Evolutionary conservation across 1,140 invertebrate genomes (phyloP).

Genomic region (Eupristina koningsbergeri): DNA sequence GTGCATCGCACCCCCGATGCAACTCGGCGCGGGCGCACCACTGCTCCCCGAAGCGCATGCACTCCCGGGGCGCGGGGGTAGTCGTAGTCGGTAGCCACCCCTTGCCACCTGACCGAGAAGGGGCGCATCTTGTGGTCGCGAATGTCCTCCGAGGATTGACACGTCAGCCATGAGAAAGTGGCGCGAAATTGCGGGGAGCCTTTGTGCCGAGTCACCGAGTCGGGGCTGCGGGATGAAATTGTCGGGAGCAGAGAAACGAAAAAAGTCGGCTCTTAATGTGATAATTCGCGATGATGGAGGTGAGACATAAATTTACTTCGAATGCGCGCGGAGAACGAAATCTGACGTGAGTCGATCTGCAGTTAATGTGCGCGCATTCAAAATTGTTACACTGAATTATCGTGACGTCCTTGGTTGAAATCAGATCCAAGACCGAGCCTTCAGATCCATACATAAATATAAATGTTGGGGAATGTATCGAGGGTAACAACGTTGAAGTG

Average conservation of each 20-base stretch:
- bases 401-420: background rate
- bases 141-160: too few species aligned
- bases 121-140: background rate
- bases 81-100: too few species aligned
- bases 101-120: background rate
- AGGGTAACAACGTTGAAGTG: background rate
- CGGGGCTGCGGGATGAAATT: background rate
- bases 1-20: constrained; percentile 47
- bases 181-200: too few species aligned
- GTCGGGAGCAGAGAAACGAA: background rate
- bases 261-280: background rate
- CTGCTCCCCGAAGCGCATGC: constrained; percentile 58
- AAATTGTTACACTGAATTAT: background rate
- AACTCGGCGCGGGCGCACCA: constrained; percentile 54
- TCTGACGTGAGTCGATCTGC: background rate
- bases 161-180: too few species aligned
- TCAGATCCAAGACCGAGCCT: background rate
- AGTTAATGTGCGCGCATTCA: background rate
- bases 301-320: background rate
- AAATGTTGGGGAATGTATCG: background rate
- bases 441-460: background rate
- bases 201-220: background rate
- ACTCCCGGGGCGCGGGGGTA: background rate
- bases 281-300: background rate
- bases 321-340: background rate